Evolutionary conservation across 2,888 invertebrate genomes (phyloP).

Genomic region (Sialis lutaria): DNA sequence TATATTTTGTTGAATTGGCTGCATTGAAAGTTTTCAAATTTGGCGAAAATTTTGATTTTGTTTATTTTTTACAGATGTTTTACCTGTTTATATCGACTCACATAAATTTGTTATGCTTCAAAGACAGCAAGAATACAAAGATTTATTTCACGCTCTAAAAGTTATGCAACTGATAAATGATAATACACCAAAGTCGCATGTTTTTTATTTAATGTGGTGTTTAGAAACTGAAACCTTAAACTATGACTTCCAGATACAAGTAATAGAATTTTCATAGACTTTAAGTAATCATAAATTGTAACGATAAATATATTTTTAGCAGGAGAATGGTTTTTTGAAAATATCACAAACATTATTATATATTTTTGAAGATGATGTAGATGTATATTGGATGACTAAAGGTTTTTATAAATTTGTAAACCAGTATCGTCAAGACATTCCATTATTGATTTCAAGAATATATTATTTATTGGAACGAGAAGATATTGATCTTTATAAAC

Average conservation of each 20-base stretch:
- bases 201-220: constrained; percentile 67
- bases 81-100: constrained; percentile 59
- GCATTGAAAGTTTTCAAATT: no score
- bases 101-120: constrained; percentile 61
- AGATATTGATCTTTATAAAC: constrained; percentile 51
- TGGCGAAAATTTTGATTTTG: no score
- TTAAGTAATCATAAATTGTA: not conserved
- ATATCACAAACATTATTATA: constrained; percentile 53
- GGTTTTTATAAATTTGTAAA: constrained; percentile 53
- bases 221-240: constrained; percentile 52
- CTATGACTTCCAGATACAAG: constrained; percentile 29
- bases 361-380: constrained; percentile 55
- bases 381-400: constrained; percentile 70
- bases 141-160: constrained; percentile 50
- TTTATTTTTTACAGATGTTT: constrained; percentile 36
- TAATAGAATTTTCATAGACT: constrained; percentile 13
- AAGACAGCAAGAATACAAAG: constrained; percentile 55
- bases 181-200: constrained; percentile 43
- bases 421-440: constrained; percentile 44
- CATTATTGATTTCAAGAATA: constrained; percentile 47
- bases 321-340: constrained; percentile 37
- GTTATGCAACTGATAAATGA: constrained; percentile 46
- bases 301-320: constrained; percentile 19
- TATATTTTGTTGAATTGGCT: not conserved
- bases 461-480: constrained; percentile 56